Conservation (phyloP, 2,797 vertebrate genomes). For the Denticeps clupeoides region DNA sequence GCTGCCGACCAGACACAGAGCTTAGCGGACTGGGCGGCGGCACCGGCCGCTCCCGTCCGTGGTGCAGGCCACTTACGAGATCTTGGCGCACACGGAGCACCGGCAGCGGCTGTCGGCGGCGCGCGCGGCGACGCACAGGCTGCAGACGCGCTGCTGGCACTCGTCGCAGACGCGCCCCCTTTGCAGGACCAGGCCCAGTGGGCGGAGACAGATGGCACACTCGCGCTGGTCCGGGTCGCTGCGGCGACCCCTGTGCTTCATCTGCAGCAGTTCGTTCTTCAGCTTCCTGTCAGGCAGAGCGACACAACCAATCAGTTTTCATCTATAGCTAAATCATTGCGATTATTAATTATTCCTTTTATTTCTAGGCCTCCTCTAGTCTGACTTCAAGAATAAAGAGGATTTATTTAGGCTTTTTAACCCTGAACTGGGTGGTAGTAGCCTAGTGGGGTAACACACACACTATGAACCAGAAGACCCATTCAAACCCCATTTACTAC, state of each 20-base stretch:
- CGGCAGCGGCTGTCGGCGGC: slow-evolving; percentile 63
- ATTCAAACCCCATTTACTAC: too few relatives aligned
- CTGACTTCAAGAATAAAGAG: too few relatives aligned
- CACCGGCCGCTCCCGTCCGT: too few relatives aligned
- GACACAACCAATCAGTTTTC: not conserved
- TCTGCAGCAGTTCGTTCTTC: slow-evolving; percentile 90
- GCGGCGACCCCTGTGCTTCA: slow-evolving; percentile 65
- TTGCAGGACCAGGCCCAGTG: slow-evolving; percentile 80
- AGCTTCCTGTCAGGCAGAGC: slow-evolving; percentile 61
- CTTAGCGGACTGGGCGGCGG: too few relatives aligned
- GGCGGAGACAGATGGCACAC: slow-evolving; percentile 76
- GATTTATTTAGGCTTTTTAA: too few relatives aligned
- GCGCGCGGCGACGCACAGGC: slow-evolving; percentile 52
- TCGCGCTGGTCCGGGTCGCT: slow-evolving; percentile 60
- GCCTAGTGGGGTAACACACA: too few relatives aligned
- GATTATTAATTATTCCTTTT: too few relatives aligned
- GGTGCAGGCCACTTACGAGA: slow-evolving; percentile 93
- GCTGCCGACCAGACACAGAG: slow-evolving; percentile 48
- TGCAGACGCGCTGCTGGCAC: slow-evolving; percentile 75
- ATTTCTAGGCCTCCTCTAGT: too few relatives aligned
- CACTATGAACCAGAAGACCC: too few relatives aligned
- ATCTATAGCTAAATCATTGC: too few relatives aligned
- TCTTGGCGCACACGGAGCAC: slow-evolving; percentile 81
- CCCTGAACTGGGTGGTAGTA: too few relatives aligned
- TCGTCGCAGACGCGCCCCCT: slow-evolving; percentile 72